Evolutionary conservation across 2,888 invertebrate species (phyloP).

Genomic region (Diabrotica balteata): DNA sequence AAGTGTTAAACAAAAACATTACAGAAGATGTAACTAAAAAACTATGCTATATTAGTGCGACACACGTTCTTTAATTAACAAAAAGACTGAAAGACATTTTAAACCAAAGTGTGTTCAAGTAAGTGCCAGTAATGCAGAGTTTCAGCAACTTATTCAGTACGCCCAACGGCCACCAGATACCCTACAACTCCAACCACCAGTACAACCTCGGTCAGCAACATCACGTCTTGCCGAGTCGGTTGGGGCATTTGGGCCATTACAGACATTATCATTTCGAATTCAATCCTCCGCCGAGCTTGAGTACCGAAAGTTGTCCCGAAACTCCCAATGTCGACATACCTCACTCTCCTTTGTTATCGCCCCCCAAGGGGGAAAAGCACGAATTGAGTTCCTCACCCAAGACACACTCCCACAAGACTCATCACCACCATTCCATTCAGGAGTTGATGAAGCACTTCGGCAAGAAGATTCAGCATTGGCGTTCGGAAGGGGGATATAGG

Average conservation of each 20-base stretch:
- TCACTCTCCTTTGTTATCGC: conserved; percentile 8
- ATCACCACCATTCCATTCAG: conserved; percentile 73
- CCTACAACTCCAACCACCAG: conserved; percentile 44
- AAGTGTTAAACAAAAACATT: no score
- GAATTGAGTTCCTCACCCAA: conserved; percentile 12
- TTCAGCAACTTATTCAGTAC: conserved; percentile 56
- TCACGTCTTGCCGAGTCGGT: conserved; percentile 26
- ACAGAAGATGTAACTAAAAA: no score
- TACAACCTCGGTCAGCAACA: background rate
- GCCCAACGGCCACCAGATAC: conserved; percentile 44
- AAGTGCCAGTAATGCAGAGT: conserved; percentile 48
- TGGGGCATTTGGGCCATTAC: conserved; percentile 37
- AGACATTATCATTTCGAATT: conserved; percentile 49
- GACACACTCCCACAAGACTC: conserved; percentile 52
- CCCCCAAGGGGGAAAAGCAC: conserved; percentile 7
- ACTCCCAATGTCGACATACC: conserved; percentile 45
- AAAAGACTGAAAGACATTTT: background rate
- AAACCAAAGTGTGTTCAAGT: conserved; percentile 16
- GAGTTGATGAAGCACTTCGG: conserved; percentile 79
- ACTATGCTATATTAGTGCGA: no score
- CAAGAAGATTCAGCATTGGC: conserved; percentile 77
- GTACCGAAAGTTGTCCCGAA: conserved; percentile 52
- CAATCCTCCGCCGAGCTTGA: conserved; percentile 34
- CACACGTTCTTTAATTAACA: no score
- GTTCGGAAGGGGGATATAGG: conserved; percentile 60